Conservation (phyloP, 2,797 vertebrate genomes). For the Pagetopsis macropterus region DNA sequence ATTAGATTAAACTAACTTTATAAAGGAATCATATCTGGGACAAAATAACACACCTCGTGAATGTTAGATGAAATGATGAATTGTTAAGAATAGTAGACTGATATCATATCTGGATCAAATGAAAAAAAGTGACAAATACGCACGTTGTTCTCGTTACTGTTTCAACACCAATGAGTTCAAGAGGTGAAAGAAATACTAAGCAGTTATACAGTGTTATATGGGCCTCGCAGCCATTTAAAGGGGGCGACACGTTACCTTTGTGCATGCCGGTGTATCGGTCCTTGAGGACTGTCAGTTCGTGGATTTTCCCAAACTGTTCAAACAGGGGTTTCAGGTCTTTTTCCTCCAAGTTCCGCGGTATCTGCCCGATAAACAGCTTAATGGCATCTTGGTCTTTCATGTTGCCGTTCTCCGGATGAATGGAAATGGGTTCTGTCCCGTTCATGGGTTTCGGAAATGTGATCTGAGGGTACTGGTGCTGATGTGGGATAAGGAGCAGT, state of each 20-base stretch:
- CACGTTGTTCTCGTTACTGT: neutral
- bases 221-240: conserved; percentile 41
- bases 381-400: conserved; percentile 99
- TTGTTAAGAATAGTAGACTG: neutral
- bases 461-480: conserved; percentile 85
- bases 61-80: conserved; percentile 20
- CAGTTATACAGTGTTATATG: conserved; percentile 14
- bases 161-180: conserved; percentile 5
- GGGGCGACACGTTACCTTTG: conserved; percentile 89
- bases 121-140: conserved; percentile 32
- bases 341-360: conserved; percentile 97
- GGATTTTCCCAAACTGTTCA: conserved; percentile 99
- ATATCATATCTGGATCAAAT: conserved; percentile 15
- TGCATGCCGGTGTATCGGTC: conserved; percentile 99
- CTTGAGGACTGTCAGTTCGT: conserved; percentile 98
- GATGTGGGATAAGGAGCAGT: conserved; percentile 81
- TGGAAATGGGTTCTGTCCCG: conserved; percentile 90
- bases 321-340: conserved; percentile 97
- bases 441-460: conserved; percentile 88
- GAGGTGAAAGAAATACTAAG: conserved; percentile 7
- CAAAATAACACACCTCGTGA: conserved; percentile 13
- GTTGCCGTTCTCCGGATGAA: conserved; percentile 92
- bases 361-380: conserved; percentile 99
- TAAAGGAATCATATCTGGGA: neutral
- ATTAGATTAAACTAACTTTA: conserved; percentile 1